A percentile compares a stretch with the other conserved stretches of the same genome.
These are phyloP conservation scores for Alviniconcha strummeri DNA, from an alignment of 2,888 invertebrate species.

Conservation along the genomic window DNA sequence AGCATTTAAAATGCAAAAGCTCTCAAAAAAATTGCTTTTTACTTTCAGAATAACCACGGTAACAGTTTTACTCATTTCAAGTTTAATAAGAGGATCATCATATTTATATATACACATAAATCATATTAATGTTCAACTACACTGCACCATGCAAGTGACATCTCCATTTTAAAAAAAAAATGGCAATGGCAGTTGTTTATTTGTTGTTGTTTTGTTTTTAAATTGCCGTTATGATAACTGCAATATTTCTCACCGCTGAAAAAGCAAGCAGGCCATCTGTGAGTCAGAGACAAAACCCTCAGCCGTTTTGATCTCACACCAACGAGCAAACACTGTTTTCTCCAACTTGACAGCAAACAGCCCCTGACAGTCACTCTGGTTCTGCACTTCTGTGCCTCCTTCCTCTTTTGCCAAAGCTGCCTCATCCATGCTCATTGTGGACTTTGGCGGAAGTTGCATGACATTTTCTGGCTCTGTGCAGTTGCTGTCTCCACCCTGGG, in stretches of 20 bases:
- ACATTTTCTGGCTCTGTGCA: not conserved
- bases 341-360: not conserved
- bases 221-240: not conserved
- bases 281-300: slow-evolving; percentile 10
- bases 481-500: not conserved
- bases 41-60: no score
- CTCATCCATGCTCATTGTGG: not conserved
- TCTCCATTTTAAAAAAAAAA: no score
- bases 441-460: not conserved
- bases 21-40: no score
- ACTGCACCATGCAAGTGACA: no score
- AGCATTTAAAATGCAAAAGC: no score
- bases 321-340: not conserved
- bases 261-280: not conserved
- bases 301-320: slow-evolving; percentile 3
- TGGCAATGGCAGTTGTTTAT: no score
- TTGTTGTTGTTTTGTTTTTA: no score
- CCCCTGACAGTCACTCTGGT: not conserved
- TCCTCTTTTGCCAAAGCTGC: not conserved
- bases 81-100: no score
- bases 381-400: not conserved
- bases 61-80: no score
- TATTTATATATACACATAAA: no score
- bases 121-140: no score
- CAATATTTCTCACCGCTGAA: not conserved